Percentiles rank a stretch among this genome's conserved stretches.
These are phyloP conservation scores for Cantharis rustica DNA, from an alignment of 2,888 invertebrate genomes.

Conservation along the genomic window DNA sequence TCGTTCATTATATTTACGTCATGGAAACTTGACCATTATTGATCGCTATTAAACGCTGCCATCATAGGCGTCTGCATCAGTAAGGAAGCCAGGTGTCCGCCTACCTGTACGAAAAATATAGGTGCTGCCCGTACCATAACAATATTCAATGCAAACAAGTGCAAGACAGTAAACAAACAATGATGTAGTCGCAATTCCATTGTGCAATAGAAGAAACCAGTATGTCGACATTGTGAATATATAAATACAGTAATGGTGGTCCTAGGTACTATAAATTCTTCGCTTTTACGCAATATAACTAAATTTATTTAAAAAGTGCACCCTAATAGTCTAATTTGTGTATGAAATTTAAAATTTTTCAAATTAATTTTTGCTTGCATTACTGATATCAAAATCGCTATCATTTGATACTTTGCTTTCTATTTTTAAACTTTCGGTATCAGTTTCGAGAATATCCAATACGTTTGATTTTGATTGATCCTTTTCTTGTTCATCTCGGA, in stretches of 20 bases:
- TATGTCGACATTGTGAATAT: too few relatives aligned
- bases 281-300: too few relatives aligned
- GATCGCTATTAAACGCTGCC: neutral
- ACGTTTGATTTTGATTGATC: conserved; percentile 40
- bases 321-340: neutral
- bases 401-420: conserved; percentile 51
- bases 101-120: neutral
- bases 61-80: neutral
- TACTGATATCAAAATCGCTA: conserved; percentile 55
- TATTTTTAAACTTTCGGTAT: conserved; percentile 51
- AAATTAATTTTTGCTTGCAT: conserved; percentile 4
- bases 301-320: neutral
- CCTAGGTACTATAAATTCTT: too few relatives aligned
- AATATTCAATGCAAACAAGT: neutral
- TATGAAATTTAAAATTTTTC: neutral
- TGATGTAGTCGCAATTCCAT: neutral
- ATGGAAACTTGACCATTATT: neutral
- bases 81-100: neutral
- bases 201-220: neutral
- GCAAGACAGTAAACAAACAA: neutral
- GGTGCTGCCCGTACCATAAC: neutral
- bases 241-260: neutral
- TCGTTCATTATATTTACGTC: neutral
- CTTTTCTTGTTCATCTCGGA: neutral
- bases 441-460: conserved; percentile 53